Conservation (phyloP, 2,113 vertebrate species). For the Butorides virescens region DNA sequence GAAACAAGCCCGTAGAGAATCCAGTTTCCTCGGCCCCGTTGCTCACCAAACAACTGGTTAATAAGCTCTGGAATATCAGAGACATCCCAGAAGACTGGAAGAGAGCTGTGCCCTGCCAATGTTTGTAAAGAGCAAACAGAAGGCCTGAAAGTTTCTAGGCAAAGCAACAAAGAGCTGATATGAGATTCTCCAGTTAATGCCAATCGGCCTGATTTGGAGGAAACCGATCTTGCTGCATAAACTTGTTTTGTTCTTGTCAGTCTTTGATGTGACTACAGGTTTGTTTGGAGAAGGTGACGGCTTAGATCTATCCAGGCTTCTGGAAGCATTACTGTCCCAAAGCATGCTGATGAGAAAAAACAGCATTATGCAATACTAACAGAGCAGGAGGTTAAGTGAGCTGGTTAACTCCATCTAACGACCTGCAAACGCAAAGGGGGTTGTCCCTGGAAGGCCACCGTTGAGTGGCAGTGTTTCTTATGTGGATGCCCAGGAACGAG, state of each 20-base stretch:
- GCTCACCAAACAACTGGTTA: slow-evolving; percentile 1
- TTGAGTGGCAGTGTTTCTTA: neutral
- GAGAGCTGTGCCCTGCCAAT: neutral
- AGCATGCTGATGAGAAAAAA: neutral
- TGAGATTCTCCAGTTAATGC: slow-evolving; percentile 34
- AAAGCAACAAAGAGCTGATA: slow-evolving; percentile 30
- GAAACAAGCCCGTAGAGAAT: neutral
- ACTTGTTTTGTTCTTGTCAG: slow-evolving; percentile 55
- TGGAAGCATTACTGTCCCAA: slow-evolving; percentile 39
- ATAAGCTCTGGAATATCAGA: slow-evolving; percentile 32
- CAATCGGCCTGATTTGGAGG: slow-evolving; percentile 1
- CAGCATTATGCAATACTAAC: neutral
- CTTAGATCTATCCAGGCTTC: slow-evolving; percentile 46
- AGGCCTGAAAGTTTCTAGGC: slow-evolving; percentile 33
- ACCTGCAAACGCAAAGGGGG: neutral
- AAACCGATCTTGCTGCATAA: neutral
- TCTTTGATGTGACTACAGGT: slow-evolving; percentile 54
- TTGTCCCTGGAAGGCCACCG: neutral
- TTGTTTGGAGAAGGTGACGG: slow-evolving; percentile 28
- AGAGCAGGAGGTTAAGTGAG: slow-evolving; percentile 10
- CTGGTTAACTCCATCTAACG: neutral
- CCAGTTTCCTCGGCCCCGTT: neutral
- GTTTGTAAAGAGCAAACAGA: slow-evolving; percentile 58
- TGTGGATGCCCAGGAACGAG: neutral
- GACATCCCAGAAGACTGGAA: slow-evolving; percentile 13